A percentile compares a stretch with the other conserved stretches of the same genome.
Evolutionary conservation across 2,113 vertebrate species (phyloP).

Genomic region (Tamias sibiricus): DNA sequence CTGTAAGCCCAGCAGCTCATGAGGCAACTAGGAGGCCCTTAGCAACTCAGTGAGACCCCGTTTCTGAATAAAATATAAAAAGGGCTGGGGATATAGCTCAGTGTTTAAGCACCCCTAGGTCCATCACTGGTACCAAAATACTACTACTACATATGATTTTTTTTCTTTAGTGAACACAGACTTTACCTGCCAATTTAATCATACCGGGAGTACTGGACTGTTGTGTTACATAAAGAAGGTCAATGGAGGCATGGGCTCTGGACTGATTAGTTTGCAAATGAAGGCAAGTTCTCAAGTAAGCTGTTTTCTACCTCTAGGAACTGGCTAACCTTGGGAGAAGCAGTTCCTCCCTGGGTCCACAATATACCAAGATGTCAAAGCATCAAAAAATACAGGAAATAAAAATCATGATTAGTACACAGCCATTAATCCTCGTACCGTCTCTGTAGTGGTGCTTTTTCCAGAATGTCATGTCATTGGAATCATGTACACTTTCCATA

Average conservation of each 20-base stretch:
- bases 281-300: background rate
- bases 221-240: background rate
- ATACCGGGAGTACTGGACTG: background rate
- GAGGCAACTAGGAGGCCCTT: no score
- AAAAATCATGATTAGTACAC: background rate
- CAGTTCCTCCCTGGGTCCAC: background rate
- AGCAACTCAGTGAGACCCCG: no score
- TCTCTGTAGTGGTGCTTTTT: background rate
- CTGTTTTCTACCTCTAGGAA: background rate
- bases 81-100: no score
- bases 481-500: background rate
- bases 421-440: background rate
- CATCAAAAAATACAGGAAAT: background rate
- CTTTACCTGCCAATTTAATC: background rate
- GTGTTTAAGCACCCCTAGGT: no score
- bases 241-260: background rate
- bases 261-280: background rate
- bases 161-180: background rate
- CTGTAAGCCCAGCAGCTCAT: no score
- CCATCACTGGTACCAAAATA: no score
- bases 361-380: background rate
- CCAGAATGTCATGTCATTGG: background rate
- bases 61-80: no score
- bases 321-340: background rate
- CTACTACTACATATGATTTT: background rate